Evolutionary conservation across 2,888 invertebrate genomes (phyloP), one percentile per base, ranked within the genome.

Genomic region (Mimumesa dahlbomi): DNA sequence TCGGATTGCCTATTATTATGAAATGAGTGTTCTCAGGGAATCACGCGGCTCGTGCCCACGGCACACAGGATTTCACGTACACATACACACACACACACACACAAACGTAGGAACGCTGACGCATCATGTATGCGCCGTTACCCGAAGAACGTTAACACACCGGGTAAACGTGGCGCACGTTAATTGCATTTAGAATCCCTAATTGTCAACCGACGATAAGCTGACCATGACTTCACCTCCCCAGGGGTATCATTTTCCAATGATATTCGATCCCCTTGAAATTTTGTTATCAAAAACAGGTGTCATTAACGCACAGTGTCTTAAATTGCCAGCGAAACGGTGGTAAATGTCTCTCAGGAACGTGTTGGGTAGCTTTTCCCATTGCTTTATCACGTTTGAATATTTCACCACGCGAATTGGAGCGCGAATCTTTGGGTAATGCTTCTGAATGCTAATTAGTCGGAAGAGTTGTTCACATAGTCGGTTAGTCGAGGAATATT

Each of bases 161-260:
- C 34, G 14, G 31, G 16, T 43, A 43, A 16, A 34, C 31, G 43
- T 13, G 19, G 34, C 19, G 13, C 14, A n/a, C 43, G 49, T 31
- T 59, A 59, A 59, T 59, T 59, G 59, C 40, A 42, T 5, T 29
- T 11, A 40, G 40, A 14, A 21, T 31, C 21, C 16, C 58, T 58
- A 58, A 58, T 58, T 58, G 49, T 22, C 14, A 36, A n/a, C 11
- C 40, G 38, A 13, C 22, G 58, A 58, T 29, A 49, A 49, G 29
- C 49, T 31, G 45, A 46, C 18, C 34, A 13, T 14, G 53, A 40
- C 5, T 36, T 34, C 18, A 31, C 19, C 9, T 31, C 2, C 34
- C 34, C 56, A 22, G 34, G 16, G 45, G 34, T 34, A 36, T 43
- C 34, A 43, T 31, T 13, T 34, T 34, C 36, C 45, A 40, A 21